Evolutionary conservation across 2,113 vertebrate species (phyloP), one percentile per base, ranked within the genome.

Genomic region (Lophura nycthemera): DNA sequence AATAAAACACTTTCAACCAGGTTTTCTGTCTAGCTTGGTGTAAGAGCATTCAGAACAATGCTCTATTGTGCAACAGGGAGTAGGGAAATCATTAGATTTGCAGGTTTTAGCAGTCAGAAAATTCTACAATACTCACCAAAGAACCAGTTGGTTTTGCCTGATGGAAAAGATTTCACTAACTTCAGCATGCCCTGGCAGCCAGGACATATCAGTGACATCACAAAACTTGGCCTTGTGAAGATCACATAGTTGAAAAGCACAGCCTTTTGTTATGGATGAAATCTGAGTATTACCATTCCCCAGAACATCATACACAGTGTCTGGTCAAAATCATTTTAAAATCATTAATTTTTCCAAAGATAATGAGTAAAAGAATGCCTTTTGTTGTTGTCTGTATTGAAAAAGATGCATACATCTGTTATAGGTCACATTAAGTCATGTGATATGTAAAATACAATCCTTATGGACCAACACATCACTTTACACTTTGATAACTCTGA

Each of bases 401-500:
- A 87, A 80, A 45, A 54, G 21, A 64, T 15, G 11, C 42, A 20
- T 54, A 18, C 7, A 56, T 73, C 56, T 66, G 2, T 66, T 76
- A 78, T 1, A 67, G 40, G 38, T 5, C 56, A 63, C 15, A 34
- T 50, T 7, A 89, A 11, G 30, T 71, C 36, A 48, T 20, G 36
- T 38, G 29, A 56, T 42, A 1, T 22, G 25, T 16, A n/a, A 82
- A 42, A 15, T 45, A 40, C 4, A 6, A 5, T 74, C 43, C n/a
- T 85, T 47, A 57, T 1, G 27, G 74, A 70, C 18, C 0, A 0
- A 32, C 4, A 30, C 1, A 1, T 7, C 12, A n/a, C 15, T 3
- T 11, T 47, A 27, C 43, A 48, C 14, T 78, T 71, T 3, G 8
- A 14, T 30, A 17, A 85, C 25, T 60, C 56, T 63, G 36, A 88